Evolutionary conservation across 2,797 vertebrate species (phyloP), one percentile per base, ranked within the genome.

Genomic region (Chaunax sp.): DNA sequence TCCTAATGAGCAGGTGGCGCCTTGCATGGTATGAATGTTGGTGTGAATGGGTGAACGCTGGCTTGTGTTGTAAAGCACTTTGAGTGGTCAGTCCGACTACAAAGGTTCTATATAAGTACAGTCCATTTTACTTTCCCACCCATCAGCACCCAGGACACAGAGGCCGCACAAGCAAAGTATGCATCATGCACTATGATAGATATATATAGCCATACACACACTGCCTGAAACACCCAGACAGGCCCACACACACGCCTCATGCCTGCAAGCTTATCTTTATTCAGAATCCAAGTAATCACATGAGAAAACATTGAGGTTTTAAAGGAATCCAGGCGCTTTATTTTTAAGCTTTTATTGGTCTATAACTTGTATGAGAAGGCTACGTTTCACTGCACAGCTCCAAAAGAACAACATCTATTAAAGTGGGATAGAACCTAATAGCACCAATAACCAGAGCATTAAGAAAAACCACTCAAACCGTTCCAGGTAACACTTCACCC

Each of bases 371-470:
- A 50, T 5, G 49, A 62, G 45, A 64, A 61, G 66, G 30, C 26
- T 46, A 40, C 13, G 25, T 79, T 77, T 85, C 53, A 70, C 63
- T 23, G 38, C 49, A 71, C 8, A 8, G 55, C 26, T 64, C 60
- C 10, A 18, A 74, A 79, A 78, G 57, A 85, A 82, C 71, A 83
- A 86, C 77, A 80, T 50, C 64, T 55, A 66, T 63, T 63, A 66
- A 85, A 77, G 54, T 46, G 43, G 78, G 65, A 78, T 83, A 75
- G 86, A 86, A 78, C 26, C 53, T 64, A 44, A 86, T 52, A 67
- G 66, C 74, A 74, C 77, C 76, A 82, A 79, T 85, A 85, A 89
- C 64, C 33, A 65, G 53, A 65, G 77, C 46, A 73, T 72, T 64
- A 65, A 69, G 40, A 2, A 65, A 87, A 86, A 87, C 81, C 82